Evolutionary conservation across 1,140 invertebrate genomes (phyloP), one percentile per base, ranked within the genome.

Genomic region (Drosophila pseudoananassae): DNA sequence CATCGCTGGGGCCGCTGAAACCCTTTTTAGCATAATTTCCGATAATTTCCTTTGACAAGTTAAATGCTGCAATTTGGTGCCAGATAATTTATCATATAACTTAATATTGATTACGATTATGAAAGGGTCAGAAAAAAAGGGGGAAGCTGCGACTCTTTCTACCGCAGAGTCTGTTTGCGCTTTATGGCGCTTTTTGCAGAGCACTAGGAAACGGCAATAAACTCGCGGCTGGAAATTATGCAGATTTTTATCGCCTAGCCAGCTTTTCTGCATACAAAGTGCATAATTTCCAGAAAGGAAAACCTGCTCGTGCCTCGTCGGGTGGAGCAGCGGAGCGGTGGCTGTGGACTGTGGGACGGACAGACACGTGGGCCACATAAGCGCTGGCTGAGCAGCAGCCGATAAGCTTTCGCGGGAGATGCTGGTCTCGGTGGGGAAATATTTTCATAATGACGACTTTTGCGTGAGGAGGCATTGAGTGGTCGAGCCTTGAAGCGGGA

Each of bases 211-310:
- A 83, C 56, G 75, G 78, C 82, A 88, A 87, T 88, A 83, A 88
- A 78, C 78, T 70, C 83, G 72, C 75, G 77, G 63, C 79, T 83
- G 55, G 76, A 64, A 87, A 88, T 87, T 87, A 83, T 87, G 82
- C 76, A 88, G 82, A 87, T 87, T 87, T 87, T 76, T 88, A 87
- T 88, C 78, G 78, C 75, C 78, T 65, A 77, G 78, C 68, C 82
- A 85, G 76, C 82, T 87, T 85, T 87, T 87, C 71, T 88, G 82
- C 83, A 88, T 87, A 88, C 83, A 88, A 88, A 87, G 82, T 88
- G 83, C 75, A 87, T 87, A 87, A 88, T 87, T 87, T 88, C 77
- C 78, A 88, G 69, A 75, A 74, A 77, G 57, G 63, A 88, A 88
- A 88, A 87, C 82, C 79, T 87, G 83, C 83, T 66, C 75, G 38